Percentiles rank a stretch among this genome's conserved stretches.
Conservation (phyloP, 2,888 invertebrate species). For the Theretra japonica region DNA sequence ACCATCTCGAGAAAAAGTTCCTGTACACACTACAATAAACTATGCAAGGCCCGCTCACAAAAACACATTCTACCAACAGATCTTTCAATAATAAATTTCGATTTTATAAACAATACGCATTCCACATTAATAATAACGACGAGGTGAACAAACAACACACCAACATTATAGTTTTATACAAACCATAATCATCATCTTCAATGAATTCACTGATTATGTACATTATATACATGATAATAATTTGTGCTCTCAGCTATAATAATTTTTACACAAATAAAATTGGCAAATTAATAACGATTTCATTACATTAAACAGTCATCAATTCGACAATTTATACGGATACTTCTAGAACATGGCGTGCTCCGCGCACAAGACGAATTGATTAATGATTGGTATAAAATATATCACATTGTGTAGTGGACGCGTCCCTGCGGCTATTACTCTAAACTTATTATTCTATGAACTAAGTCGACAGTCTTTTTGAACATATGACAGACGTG, state of each 20-base stretch:
- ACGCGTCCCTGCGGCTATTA: conserved; percentile 8
- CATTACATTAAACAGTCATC: background rate
- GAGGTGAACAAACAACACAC: background rate
- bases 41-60: conserved; percentile 24
- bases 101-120: conserved; percentile 6
- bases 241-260: conserved; percentile 7
- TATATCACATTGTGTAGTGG: conserved; percentile 15
- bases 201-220: conserved; percentile 10
- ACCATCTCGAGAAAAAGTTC: conserved; percentile 8
- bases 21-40: conserved; percentile 13
- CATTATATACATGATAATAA: conserved; percentile 14
- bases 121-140: conserved; percentile 25
- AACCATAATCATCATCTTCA: conserved; percentile 10
- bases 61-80: conserved; percentile 1
- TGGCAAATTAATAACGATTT: conserved; percentile 1
- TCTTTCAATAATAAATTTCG: conserved; percentile 14
- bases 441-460: conserved; percentile 35
- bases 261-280: conserved; percentile 11
- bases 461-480: conserved; percentile 56
- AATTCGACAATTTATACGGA: conserved; percentile 9
- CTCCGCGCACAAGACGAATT: background rate
- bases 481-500: conserved; percentile 69
- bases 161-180: background rate
- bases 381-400: conserved; percentile 19
- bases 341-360: background rate